Percentiles rank a stretch among this genome's conserved stretches.
These are phyloP conservation scores for Oligia latruncula DNA, from an alignment of 2,888 invertebrate genomes.

Conservation along the genomic window DNA sequence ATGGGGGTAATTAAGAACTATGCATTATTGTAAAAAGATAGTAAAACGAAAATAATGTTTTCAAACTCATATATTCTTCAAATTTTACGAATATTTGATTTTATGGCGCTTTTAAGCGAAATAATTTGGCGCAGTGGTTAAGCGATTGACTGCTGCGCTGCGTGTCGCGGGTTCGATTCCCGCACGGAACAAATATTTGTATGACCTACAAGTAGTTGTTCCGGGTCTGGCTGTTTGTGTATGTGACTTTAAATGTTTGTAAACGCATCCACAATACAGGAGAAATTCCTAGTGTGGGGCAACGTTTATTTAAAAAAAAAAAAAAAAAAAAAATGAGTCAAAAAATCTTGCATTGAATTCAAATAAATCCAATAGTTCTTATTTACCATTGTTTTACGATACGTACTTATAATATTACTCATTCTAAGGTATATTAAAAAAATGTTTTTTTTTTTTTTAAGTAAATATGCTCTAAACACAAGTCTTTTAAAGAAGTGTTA, in stretches of 20 bases:
- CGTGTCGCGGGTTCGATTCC: too few relatives aligned
- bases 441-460: constrained; percentile 7
- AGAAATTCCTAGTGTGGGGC: too few relatives aligned
- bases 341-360: neutral
- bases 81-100: neutral
- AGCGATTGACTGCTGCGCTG: too few relatives aligned
- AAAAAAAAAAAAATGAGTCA: too few relatives aligned
- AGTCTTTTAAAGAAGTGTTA: neutral
- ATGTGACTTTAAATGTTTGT: too few relatives aligned
- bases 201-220: too few relatives aligned
- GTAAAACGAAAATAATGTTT: neutral
- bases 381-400: constrained; percentile 6
- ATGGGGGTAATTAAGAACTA: constrained; percentile 12
- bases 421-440: neutral
- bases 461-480: constrained; percentile 30
- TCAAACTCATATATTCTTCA: neutral
- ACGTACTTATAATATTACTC: constrained; percentile 25
- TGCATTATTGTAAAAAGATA: neutral
- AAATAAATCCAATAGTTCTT: constrained; percentile 8
- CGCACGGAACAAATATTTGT: too few relatives aligned
- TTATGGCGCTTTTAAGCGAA: neutral
- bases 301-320: too few relatives aligned
- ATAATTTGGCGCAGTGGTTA: too few relatives aligned
- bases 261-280: too few relatives aligned
- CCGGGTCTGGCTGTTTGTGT: too few relatives aligned